Evolutionary conservation across 2,888 invertebrate species (phyloP).

Genomic region (Dastarcus helophoroides): DNA sequence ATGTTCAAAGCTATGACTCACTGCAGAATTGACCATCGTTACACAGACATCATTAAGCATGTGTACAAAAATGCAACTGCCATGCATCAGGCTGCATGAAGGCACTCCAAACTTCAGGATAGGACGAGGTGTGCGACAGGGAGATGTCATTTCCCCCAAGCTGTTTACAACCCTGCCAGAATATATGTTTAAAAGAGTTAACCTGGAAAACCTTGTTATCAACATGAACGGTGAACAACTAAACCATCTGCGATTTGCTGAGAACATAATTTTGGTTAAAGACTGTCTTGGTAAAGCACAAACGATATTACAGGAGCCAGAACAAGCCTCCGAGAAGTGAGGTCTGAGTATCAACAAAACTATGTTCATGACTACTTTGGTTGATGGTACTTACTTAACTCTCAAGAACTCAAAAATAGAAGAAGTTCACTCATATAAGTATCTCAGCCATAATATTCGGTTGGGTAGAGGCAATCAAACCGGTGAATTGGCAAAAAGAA

Average conservation of each 20-base stretch:
- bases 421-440: too few relatives aligned
- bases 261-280: conserved; percentile 8
- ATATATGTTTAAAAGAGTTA: conserved; percentile 10
- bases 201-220: conserved; percentile 6
- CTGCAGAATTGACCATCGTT: conserved; percentile 5
- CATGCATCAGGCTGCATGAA: conserved; percentile 4
- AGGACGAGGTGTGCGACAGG: conserved; percentile 8
- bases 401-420: too few relatives aligned
- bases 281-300: too few relatives aligned
- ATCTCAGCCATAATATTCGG: too few relatives aligned
- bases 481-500: too few relatives aligned
- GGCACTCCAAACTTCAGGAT: conserved; percentile 7
- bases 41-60: conserved; percentile 2
- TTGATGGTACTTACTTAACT: too few relatives aligned
- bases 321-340: too few relatives aligned
- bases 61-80: conserved; percentile 3
- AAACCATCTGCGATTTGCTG: conserved; percentile 10
- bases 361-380: too few relatives aligned
- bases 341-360: too few relatives aligned
- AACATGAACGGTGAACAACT: conserved; percentile 10
- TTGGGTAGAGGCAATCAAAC: too few relatives aligned
- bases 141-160: conserved; percentile 9
- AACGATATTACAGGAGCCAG: too few relatives aligned
- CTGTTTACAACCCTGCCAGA: conserved; percentile 8
- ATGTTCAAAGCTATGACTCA: conserved; percentile 1